Base-by-base conservation (phyloP, 2,888 invertebrate genomes). In the Dendrolimus houi region DNA sequence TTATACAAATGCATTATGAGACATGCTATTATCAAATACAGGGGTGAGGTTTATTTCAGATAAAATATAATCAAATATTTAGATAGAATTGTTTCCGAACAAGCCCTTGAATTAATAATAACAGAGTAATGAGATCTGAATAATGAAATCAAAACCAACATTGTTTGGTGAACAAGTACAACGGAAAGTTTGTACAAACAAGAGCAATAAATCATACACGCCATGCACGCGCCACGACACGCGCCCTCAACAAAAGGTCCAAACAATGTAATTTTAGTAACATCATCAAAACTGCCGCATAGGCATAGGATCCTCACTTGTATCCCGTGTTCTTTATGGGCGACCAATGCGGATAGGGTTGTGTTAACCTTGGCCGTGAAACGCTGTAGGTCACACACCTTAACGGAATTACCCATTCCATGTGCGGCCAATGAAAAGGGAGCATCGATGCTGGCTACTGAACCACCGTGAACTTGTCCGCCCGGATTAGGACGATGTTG, bases 131-230 rank as follows among this genome's bases (percentile, higher is more conserved):
- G 58, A 59, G 58, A 55, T 57, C 53, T 58, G 63, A 61, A 72
- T 75, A 77, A 80, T 78, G 69, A 77, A 82, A 77, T 78, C 71
- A 75, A 77, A 80, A 78, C 76, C 71, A 67, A 62, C 66, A 70
- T 63, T 77, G 75, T 81, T 76, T 76, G 72, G 67, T 65, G 67
- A 68, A 67, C 65, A 68, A 67, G 65, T 47, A 47, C 12, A 47
- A 47, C 12, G 6, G 6, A 47, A 47, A 47, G 47, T 47, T 47
- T 66, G 68, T 65, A 66, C 68, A 64, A 62, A 70, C 68, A 68
- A 56, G 57, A 67, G 61, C 61, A 61, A 79, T 78, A 78, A 78
- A 78, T 77, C 67, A 62, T 62, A 61, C 62, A 60, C 60, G 64
- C 60, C 60, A 64, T 60, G 66, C 65, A 63, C 64, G 61, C 62